Base-by-base conservation (phyloP, 2,113 vertebrate genomes). In the Petaurus breviceps region DNA sequence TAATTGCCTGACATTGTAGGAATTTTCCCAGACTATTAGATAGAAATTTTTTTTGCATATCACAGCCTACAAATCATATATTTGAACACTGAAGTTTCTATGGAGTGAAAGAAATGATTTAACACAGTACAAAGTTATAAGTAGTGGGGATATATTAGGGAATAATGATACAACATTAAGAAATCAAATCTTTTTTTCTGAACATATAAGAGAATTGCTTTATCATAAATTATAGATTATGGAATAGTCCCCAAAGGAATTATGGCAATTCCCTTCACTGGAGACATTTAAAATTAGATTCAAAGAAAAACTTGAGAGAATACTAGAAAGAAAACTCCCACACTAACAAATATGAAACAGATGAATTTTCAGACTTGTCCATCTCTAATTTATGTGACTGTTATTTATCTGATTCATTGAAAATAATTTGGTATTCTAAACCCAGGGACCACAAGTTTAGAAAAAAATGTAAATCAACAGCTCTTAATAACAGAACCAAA, bases 321-420 rank as follows among this genome's bases (percentile, higher is more conserved):
- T 51, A 90, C 96, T 96, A 43, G 54, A 93, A 77, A 94, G 49
- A 96, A 98, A 96, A 94, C 95, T 97, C 97, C 97, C 97, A 98
- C 97, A 98, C 95, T 98, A 97, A 96, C n/a, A 97, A 98, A 98
- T 97, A 84, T 23, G 37, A 98, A 98, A 97, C 97, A 98, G 98
- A 97, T 98, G 98, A 93, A 92, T 92, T 94, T 91, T 92, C 90
- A 61, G 84, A 94, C 93, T 96, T 96, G 92, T 84, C 68, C 96
- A 97, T 95, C 97, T 98, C 96, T 97, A 96, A 95, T 96, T 90
- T 84, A 90, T 43, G 77, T 68, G 89, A 96, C 54, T 89, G 43
- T 54, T 91, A 90, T 92, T 97, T 96, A 96, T 96, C 93, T 94
- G 97, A 96, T 94, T 96, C 84, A 90, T 95, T 94, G 92, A 96